Evolutionary conservation across 2,888 invertebrate genomes (phyloP).

Genomic region (Onchidella celtica): DNA sequence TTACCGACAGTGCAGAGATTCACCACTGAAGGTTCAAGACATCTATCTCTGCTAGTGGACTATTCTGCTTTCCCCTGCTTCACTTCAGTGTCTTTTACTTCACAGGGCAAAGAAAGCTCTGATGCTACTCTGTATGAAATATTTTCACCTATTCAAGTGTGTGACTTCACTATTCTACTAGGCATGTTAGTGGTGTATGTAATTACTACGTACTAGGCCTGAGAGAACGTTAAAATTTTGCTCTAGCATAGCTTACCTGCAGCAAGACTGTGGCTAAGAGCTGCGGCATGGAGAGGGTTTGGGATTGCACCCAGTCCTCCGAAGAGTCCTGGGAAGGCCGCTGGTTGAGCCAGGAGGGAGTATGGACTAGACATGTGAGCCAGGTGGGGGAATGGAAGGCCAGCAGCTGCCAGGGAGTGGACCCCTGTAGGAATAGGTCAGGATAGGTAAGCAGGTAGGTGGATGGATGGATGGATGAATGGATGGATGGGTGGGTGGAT

Average conservation of each 20-base stretch:
- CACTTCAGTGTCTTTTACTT: too few species aligned
- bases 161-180: too few species aligned
- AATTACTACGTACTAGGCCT: too few species aligned
- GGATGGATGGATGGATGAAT: neutral
- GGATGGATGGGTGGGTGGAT: neutral
- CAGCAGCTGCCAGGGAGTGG: slow-evolving; percentile 56
- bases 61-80: too few species aligned
- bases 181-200: too few species aligned
- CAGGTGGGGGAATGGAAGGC: slow-evolving; percentile 69
- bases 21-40: too few species aligned
- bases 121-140: too few species aligned
- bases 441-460: neutral
- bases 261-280: slow-evolving; percentile 60
- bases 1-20: too few species aligned
- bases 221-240: too few species aligned
- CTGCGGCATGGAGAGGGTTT: slow-evolving; percentile 59
- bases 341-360: slow-evolving; percentile 71
- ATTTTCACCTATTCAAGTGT: too few species aligned
- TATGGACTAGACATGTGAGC: slow-evolving; percentile 75
- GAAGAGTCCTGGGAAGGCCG: slow-evolving; percentile 70
- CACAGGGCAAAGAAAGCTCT: too few species aligned
- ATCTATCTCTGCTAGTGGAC: too few species aligned
- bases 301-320: slow-evolving; percentile 71
- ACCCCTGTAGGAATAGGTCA: slow-evolving; percentile 63
- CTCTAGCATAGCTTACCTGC: slow-evolving; percentile 62